These are phyloP conservation scores for Sebastes matsubarae DNA, from an alignment of 2,797 vertebrate species.

Conservation along the genomic window DNA sequence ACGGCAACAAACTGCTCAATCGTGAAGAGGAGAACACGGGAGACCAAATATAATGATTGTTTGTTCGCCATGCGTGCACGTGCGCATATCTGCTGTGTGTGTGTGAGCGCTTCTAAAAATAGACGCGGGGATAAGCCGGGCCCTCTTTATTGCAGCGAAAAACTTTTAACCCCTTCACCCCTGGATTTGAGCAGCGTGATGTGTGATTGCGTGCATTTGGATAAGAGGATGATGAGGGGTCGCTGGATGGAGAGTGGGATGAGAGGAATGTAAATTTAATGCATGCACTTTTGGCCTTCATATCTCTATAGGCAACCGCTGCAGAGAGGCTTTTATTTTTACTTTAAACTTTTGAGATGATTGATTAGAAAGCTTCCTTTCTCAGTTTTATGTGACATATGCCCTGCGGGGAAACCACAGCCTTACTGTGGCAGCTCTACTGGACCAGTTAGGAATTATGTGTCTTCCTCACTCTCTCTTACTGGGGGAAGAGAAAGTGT, in stretches of 20 bases:
- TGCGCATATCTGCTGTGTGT: constrained; percentile 65
- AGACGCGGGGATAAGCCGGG: constrained; percentile 77
- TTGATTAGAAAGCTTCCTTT: background rate
- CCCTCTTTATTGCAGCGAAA: constrained; percentile 78
- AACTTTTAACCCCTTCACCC: constrained; percentile 79
- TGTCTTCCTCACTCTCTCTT: background rate
- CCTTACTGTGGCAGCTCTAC: background rate
- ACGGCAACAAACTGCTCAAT: constrained; percentile 40
- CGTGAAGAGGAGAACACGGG: constrained; percentile 48
- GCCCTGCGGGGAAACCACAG: background rate
- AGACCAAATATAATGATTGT: constrained; percentile 75
- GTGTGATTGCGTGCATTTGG: constrained; percentile 29
- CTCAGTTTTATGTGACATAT: background rate
- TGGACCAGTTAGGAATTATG: background rate
- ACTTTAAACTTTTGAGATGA: background rate
- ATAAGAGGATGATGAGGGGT: constrained; percentile 46
- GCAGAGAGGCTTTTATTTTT: background rate
- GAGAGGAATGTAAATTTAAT: constrained; percentile 31
- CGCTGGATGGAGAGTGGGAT: background rate
- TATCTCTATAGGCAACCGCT: background rate
- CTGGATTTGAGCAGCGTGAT: constrained; percentile 44
- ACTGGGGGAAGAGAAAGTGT: background rate
- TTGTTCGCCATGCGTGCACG: constrained; percentile 67
- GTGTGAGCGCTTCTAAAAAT: constrained; percentile 76
- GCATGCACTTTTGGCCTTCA: background rate